Base-by-base conservation (phyloP, 2,888 invertebrate species). In the Scaptomyza polygonia region DNA sequence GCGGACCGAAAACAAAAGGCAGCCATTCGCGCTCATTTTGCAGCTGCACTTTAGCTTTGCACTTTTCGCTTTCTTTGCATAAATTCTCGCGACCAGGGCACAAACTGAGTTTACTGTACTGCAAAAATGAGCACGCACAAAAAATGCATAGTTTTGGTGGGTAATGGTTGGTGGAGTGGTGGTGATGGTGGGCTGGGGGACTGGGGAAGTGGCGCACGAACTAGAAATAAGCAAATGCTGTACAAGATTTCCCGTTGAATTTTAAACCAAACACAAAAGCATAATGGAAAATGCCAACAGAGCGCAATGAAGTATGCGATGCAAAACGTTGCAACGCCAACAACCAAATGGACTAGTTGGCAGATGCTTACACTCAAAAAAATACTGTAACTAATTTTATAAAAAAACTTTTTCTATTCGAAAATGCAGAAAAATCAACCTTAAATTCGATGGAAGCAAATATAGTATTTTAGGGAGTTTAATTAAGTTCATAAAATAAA, bases 41-140 rank as follows among this genome's bases (percentile, higher is more conserved):
- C 71, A 75, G 69, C 78, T 81, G 85, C 82, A 85, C 86, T 83
- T 83, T 85, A 83, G 79, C 87, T 87, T 82, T 82, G 86, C 88
- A 83, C 88, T 87, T 82, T 87, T 85, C 84, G 79, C 86, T 83
- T 87, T 83, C 85, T 86, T 86, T 85, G 85, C 84, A 88, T 88
- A 83, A 86, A 87, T 86, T 87, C 76, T 67, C 65, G 75, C 63
- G 79, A 65, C 70, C 77, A 54, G 59, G 56, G 53, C 72, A 53
- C 66, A 75, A 72, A 68, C 73, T 48, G 67, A 77, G 79, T 73
- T 82, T 71, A 73, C 87, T 76, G 66, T 71, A 64, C 42, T 72
- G 73, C 72, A 71, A 67, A 82, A 86, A 82, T 81, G 77, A 66
- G 84, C 61, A 77, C 81, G 82, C 80, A 72, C 51, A 63, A 68